Percentiles rank a stretch among this genome's conserved stretches.
Conservation (phyloP, 2,888 invertebrate species). For the Drosophila borealis region DNA sequence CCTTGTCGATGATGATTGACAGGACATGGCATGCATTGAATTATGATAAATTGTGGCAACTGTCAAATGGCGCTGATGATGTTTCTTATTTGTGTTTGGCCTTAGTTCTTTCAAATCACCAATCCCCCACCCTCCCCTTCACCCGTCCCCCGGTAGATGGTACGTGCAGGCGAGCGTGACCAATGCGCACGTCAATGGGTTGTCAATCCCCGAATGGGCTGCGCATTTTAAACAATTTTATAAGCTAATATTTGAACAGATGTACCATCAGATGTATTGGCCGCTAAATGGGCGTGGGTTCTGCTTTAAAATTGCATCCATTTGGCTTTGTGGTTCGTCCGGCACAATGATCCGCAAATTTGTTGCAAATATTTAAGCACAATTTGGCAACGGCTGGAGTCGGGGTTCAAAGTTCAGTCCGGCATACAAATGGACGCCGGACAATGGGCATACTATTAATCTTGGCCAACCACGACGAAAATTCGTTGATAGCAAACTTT, state of each 20-base stretch:
- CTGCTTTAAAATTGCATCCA: slow-evolving; percentile 70
- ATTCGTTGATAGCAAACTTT: slow-evolving; percentile 51
- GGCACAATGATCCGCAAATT: slow-evolving; percentile 70
- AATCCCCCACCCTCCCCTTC: background rate
- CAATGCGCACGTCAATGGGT: slow-evolving; percentile 54
- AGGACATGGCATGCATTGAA: slow-evolving; percentile 80
- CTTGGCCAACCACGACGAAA: slow-evolving; percentile 55
- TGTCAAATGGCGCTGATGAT: slow-evolving; percentile 80
- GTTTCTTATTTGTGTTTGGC: slow-evolving; percentile 46
- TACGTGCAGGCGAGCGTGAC: slow-evolving; percentile 59
- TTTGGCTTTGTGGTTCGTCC: slow-evolving; percentile 21
- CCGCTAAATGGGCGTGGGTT: slow-evolving; percentile 25
- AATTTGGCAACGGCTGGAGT: slow-evolving; percentile 41
- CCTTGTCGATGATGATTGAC: slow-evolving; percentile 69
- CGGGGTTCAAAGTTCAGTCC: slow-evolving; percentile 28
- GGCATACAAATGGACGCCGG: slow-evolving; percentile 63
- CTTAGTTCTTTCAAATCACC: background rate
- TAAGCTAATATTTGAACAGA: slow-evolving; percentile 77
- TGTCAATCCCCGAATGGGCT: slow-evolving; percentile 45
- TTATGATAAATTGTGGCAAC: slow-evolving; percentile 84
- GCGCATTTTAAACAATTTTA: slow-evolving; percentile 75
- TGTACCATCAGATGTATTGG: slow-evolving; percentile 37
- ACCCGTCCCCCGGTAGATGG: background rate
- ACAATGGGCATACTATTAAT: slow-evolving; percentile 62
- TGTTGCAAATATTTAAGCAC: slow-evolving; percentile 60